Conservation (phyloP, 2,888 invertebrate species). For the Rotaria sp. region DNA sequence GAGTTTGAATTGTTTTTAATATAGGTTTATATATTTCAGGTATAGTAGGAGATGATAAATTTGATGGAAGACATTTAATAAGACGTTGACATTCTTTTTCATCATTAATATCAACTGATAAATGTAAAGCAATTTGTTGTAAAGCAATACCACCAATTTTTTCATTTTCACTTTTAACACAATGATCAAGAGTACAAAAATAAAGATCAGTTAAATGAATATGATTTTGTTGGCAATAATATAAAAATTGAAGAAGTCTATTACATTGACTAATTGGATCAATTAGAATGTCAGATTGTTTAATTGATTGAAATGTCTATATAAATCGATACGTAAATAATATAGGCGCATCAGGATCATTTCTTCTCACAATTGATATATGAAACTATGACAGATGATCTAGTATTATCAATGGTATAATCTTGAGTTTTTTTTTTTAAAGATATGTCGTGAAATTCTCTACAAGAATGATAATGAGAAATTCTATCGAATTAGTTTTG, state of each 20-base stretch:
- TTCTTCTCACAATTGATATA: no score
- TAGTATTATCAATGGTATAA: no score
- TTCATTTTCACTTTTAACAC: neutral
- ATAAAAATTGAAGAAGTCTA: neutral
- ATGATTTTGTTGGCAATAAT: neutral
- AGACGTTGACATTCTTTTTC: neutral
- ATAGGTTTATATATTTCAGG: neutral
- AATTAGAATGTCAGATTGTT: neutral
- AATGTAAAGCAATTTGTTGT: neutral
- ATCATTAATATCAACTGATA: neutral
- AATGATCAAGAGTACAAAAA: neutral
- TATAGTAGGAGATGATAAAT: neutral
- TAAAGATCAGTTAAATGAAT: neutral
- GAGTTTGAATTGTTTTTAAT: neutral
- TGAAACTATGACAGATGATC: no score
- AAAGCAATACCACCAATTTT: neutral
- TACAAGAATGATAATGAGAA: no score
- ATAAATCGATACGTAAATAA: neutral
- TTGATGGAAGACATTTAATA: neutral
- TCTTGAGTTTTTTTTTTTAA: no score
- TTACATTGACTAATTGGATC: neutral
- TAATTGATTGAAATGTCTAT: neutral
- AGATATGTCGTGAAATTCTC: no score
- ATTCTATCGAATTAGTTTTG: no score
- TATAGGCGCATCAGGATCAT: no score